Conservation (phyloP, 2,888 invertebrate genomes). For the Furcula furcula region DNA sequence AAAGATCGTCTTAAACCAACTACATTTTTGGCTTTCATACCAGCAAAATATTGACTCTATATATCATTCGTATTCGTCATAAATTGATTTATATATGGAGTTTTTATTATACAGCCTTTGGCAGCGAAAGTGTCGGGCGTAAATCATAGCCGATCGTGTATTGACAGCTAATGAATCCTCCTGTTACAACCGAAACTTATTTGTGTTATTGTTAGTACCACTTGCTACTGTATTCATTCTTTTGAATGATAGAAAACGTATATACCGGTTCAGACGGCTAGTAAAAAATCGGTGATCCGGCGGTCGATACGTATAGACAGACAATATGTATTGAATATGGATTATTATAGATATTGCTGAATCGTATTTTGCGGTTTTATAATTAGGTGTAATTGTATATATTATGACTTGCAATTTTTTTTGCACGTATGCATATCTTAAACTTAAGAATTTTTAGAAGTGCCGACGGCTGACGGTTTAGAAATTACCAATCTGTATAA, state of each 20-base stretch:
- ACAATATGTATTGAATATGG: not conserved
- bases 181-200: conserved; percentile 55
- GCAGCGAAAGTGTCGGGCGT: conserved; percentile 70
- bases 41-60: not conserved
- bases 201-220: conserved; percentile 33
- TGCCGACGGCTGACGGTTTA: too few relatives aligned
- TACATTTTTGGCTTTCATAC: too few relatives aligned
- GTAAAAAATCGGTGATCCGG: not conserved
- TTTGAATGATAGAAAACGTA: conserved; percentile 4
- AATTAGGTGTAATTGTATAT: not conserved
- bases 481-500: too few relatives aligned
- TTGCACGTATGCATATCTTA: too few relatives aligned
- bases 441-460: too few relatives aligned
- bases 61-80: not conserved
- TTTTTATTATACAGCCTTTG: conserved; percentile 8
- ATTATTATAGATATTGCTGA: not conserved
- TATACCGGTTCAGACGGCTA: not conserved
- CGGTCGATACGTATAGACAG: not conserved
- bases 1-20: too few relatives aligned
- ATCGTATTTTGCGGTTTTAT: not conserved
- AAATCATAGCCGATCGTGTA: conserved; percentile 68
- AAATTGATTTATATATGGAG: not conserved
- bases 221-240: conserved; percentile 26
- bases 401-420: not conserved
- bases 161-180: conserved; percentile 74